phyloP scores from a whole-genome alignment of 2,113 vertebrate genomes.

The Neodon shergylaensis region DNA sequence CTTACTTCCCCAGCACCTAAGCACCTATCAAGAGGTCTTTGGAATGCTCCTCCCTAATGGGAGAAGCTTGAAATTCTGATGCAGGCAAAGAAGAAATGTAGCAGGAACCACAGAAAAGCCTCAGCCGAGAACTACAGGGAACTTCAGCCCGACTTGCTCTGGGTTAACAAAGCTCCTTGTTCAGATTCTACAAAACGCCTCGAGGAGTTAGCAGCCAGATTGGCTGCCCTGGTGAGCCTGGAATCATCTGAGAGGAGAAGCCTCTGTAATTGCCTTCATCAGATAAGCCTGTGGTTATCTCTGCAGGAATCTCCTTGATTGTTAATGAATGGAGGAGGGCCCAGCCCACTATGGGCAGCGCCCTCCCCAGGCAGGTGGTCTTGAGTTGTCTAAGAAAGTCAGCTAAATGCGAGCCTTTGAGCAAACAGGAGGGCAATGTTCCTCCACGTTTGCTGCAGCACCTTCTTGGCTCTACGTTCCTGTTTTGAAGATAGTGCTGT shows the following conservation, averaged over 20 bases:
- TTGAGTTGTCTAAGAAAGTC: not conserved
- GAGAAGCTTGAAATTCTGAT: not conserved
- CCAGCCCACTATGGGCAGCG: not conserved
- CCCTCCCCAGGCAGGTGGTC: no score
- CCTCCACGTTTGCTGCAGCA: not conserved
- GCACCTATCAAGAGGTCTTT: not conserved
- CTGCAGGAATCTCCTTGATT: not conserved
- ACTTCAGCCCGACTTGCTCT: not conserved
- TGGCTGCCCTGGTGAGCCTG: not conserved
- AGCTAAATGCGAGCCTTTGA: not conserved
- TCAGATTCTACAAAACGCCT: fast-evolving
- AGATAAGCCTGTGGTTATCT: not conserved
- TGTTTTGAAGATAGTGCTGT: not conserved
- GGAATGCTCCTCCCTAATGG: not conserved
- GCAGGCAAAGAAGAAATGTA: not conserved
- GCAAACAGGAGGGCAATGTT: not conserved
- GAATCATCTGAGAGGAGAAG: not conserved
- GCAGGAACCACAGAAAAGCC: not conserved
- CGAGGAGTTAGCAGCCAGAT: not conserved
- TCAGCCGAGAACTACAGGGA: not conserved
- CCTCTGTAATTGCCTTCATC: not conserved
- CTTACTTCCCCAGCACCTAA: not conserved
- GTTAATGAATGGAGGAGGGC: not conserved
- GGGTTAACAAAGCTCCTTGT: not conserved
- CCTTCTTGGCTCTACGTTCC: not conserved